phyloP scores from a whole-genome alignment of 2,113 vertebrate genomes.

The Trogon melanurus region DNA sequence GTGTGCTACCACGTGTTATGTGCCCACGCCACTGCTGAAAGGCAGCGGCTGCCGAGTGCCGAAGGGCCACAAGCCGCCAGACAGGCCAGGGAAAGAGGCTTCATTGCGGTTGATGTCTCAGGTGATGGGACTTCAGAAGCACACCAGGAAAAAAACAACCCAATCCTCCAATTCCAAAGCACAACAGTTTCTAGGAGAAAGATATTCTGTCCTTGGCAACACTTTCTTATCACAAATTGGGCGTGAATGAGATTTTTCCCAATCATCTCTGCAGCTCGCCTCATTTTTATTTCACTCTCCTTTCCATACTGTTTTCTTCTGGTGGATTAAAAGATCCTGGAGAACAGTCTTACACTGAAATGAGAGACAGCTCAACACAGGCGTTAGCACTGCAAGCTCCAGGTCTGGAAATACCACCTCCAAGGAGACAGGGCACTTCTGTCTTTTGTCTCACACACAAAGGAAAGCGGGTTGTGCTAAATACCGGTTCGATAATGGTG shows the following conservation, averaged over 20 bases:
- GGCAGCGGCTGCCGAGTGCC: background rate
- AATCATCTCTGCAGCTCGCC: background rate
- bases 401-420: background rate
- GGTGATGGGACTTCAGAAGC: background rate
- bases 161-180: background rate
- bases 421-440: background rate
- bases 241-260: background rate
- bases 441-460: background rate
- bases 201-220: background rate
- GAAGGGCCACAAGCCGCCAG: background rate
- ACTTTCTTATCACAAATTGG: background rate
- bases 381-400: background rate
- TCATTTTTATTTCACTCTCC: background rate
- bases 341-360: background rate
- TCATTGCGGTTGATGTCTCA: background rate
- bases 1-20: accelerated
- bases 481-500: background rate
- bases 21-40: background rate
- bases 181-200: background rate
- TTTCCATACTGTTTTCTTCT: background rate
- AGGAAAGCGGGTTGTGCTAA: background rate
- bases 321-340: background rate
- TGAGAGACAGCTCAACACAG: background rate
- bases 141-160: background rate
- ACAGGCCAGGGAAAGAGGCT: background rate